These are phyloP conservation scores for Prochilodus magdalenae DNA, from an alignment of 2,113 vertebrate genomes.

Conservation along the genomic window DNA sequence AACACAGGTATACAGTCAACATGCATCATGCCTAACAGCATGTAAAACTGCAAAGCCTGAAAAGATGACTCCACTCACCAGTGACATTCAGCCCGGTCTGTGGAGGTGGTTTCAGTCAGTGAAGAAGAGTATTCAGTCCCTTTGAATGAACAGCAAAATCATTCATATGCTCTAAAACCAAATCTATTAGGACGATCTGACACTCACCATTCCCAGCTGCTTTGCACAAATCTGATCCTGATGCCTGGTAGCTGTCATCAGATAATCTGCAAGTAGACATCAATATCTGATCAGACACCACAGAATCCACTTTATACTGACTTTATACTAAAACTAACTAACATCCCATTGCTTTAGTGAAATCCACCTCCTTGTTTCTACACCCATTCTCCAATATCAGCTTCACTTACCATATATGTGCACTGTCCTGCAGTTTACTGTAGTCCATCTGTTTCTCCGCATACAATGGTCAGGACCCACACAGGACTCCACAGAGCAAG, in stretches of 20 bases:
- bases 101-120: slow-evolving; percentile 56
- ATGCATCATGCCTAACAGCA: not conserved
- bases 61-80: slow-evolving; percentile 65
- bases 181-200: not conserved
- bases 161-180: not conserved
- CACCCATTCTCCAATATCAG: too few relatives aligned
- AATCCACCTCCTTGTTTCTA: too few relatives aligned
- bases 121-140: slow-evolving; percentile 62
- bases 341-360: too few relatives aligned
- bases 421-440: too few relatives aligned
- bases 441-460: too few relatives aligned
- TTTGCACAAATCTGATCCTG: slow-evolving; percentile 56
- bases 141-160: slow-evolving; percentile 47
- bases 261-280: slow-evolving; percentile 65
- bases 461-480: too few relatives aligned
- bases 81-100: slow-evolving; percentile 61
- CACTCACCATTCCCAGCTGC: slow-evolving; percentile 65
- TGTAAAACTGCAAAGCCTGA: not conserved
- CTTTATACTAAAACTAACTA: too few relatives aligned
- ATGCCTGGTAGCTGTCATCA: slow-evolving; percentile 53
- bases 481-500: too few relatives aligned
- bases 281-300: not conserved
- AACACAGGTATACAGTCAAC: not conserved
- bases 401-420: too few relatives aligned
- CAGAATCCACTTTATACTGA: not conserved